A percentile compares a stretch with the other conserved stretches of the same genome.
phyloP scores from a whole-genome alignment of 2,888 invertebrate species.

The Drosophila parthenogenetica region DNA sequence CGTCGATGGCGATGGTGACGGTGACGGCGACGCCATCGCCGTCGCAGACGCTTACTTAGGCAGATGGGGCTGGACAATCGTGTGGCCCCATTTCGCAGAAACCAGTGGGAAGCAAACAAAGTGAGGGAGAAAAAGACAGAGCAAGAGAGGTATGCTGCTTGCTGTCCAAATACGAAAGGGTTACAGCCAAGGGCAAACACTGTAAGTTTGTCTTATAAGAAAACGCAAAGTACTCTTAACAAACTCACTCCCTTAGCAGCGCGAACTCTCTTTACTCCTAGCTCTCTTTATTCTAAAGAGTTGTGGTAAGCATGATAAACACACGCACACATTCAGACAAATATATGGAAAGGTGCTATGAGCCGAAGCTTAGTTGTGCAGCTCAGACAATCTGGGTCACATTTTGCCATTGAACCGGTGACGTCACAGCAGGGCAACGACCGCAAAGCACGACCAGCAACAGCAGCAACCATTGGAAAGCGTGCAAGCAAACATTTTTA shows the following conservation, averaged over 20 bases:
- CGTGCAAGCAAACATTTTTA: conserved; percentile 79
- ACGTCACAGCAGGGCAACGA: conserved; percentile 85
- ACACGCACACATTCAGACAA: conserved; percentile 22
- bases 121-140: conserved; percentile 19
- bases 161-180: conserved; percentile 54
- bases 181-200: conserved; percentile 67
- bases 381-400: conserved; percentile 86
- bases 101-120: conserved; percentile 13
- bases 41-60: conserved; percentile 2
- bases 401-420: conserved; percentile 86
- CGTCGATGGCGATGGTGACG: neutral
- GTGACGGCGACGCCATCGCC: too few relatives aligned
- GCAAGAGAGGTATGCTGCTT: conserved; percentile 20
- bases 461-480: conserved; percentile 73
- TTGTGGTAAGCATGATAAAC: conserved; percentile 17
- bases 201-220: conserved; percentile 43
- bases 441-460: conserved; percentile 81
- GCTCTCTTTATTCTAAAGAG: conserved; percentile 72
- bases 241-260: conserved; percentile 31
- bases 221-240: conserved; percentile 34
- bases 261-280: conserved; percentile 20
- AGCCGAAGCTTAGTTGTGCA: conserved; percentile 77
- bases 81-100: conserved; percentile 69
- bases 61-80: conserved; percentile 41
- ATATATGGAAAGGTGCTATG: conserved; percentile 48